phyloP scores from a whole-genome alignment of 2,888 invertebrate species.

The Erynnis tages region DNA sequence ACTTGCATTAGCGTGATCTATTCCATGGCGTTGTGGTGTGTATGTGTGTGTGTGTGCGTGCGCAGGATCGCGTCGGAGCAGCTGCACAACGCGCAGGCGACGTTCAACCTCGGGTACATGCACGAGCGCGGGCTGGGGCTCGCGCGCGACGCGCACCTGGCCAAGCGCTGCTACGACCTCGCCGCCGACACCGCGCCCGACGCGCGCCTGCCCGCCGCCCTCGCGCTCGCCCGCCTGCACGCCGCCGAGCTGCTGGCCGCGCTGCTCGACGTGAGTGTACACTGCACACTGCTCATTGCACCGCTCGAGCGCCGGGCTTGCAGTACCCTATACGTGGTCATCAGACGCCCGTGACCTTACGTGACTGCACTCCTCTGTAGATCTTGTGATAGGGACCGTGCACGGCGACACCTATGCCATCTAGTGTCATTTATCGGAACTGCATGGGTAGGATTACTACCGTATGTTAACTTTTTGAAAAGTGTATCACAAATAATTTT shows the following conservation, averaged over 20 bases:
- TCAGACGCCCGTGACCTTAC: no score
- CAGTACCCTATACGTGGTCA: no score
- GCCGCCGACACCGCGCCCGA: constrained; percentile 96
- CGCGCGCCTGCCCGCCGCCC: constrained; percentile 95
- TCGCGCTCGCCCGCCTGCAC: constrained; percentile 93
- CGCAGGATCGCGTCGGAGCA: constrained; percentile 93
- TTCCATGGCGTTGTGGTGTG: not conserved
- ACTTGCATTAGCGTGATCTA: no score
- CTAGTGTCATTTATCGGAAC: no score
- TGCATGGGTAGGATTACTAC: no score
- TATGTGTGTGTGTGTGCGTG: not conserved
- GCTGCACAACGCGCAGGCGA: constrained; percentile 98
- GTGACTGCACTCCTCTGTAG: no score
- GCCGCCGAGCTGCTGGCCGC: constrained; percentile 82
- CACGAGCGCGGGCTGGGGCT: constrained; percentile 98
- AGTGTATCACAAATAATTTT: no score
- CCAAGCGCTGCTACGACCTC: constrained; percentile 98
- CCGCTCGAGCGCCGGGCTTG: no score
- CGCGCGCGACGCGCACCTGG: constrained; percentile 93
- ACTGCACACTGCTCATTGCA: no score
- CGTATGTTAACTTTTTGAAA: no score
- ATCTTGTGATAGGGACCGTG: no score
- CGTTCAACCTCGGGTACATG: constrained; percentile 99
- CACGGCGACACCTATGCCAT: no score
- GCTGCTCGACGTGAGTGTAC: constrained; percentile 31